These are phyloP conservation scores for Porites lutea DNA, from an alignment of 64 coral and sea anemone genomes.

Conservation along the genomic window DNA sequence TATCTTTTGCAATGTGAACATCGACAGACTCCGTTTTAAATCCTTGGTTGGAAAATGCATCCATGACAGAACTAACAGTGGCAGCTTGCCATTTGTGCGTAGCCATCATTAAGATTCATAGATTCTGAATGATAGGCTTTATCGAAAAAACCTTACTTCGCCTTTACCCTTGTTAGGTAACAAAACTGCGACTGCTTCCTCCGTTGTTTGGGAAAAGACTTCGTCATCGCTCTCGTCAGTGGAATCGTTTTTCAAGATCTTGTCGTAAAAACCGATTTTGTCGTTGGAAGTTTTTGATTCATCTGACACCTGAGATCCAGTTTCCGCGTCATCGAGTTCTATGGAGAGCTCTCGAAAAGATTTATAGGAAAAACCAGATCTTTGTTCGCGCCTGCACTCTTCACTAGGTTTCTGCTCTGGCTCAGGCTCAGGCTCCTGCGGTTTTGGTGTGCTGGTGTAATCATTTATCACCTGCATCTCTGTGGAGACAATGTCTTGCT, in stretches of 20 bases:
- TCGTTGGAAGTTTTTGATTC: not conserved
- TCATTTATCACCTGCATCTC: constrained; percentile 24
- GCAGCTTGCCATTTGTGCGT: no score
- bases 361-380: constrained; percentile 13
- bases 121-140: constrained; percentile 21
- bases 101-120: constrained; percentile 2
- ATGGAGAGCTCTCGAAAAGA: not conserved
- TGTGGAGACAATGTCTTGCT: constrained; percentile 5
- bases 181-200: not conserved
- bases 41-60: not conserved
- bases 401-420: not conserved
- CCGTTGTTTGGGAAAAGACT: not conserved
- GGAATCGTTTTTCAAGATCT: constrained; percentile 1
- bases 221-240: not conserved
- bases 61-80: not conserved
- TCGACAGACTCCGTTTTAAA: not conserved
- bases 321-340: not conserved
- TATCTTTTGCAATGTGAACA: not conserved
- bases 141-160: not conserved
- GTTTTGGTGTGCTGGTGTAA: not conserved
- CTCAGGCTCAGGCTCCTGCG: not conserved
- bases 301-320: not conserved
- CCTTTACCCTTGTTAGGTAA: not conserved
- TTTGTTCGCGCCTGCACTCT: not conserved
- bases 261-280: constrained; percentile 10